phyloP scores from a whole-genome alignment of 2,797 vertebrate genomes.

The Acanthiza pusilla region DNA sequence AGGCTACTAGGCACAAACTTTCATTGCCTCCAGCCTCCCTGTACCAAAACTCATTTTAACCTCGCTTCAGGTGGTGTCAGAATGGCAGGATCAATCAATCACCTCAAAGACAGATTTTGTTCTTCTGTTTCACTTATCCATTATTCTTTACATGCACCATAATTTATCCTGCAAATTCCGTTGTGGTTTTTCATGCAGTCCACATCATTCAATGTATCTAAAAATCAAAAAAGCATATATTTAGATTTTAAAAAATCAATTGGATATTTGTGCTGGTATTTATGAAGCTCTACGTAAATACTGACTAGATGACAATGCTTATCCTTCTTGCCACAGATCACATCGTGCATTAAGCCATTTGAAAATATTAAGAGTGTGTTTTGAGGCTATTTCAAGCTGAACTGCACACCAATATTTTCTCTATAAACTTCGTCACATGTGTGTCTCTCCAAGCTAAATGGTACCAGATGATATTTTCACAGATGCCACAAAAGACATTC shows the following conservation, averaged over 20 bases:
- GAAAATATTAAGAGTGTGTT: background rate
- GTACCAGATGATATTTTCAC: conserved; percentile 43
- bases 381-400: background rate
- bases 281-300: background rate
- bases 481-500: background rate
- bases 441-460: conserved; percentile 27
- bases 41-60: background rate
- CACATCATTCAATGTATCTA: background rate
- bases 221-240: background rate
- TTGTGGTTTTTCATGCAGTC: background rate
- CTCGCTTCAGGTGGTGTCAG: background rate
- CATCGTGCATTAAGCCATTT: background rate
- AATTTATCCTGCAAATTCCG: background rate
- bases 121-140: conserved; percentile 24
- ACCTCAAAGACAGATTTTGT: conserved; percentile 17
- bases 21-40: background rate
- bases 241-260: background rate
- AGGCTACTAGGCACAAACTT: conserved; percentile 24
- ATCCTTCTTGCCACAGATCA: background rate
- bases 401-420: background rate
- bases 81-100: background rate
- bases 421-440: conserved; percentile 12
- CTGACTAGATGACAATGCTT: background rate
- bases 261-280: background rate
- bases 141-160: background rate